Evolutionary conservation across 2,888 invertebrate genomes (phyloP).

Genomic region (Brenthis ino): DNA sequence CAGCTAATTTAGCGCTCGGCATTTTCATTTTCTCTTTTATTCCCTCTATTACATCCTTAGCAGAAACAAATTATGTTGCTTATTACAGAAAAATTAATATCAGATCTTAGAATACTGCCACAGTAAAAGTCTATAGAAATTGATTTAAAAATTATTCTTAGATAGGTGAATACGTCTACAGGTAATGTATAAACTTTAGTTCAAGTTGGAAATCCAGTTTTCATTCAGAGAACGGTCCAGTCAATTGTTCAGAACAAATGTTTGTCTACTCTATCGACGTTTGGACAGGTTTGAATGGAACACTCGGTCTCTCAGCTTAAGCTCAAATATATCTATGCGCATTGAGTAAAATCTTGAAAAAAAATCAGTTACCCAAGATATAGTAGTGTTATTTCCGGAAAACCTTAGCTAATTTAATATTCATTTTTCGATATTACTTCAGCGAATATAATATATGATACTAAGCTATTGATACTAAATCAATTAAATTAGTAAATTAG

Average conservation of each 20-base stretch:
- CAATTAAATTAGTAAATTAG: too few species aligned
- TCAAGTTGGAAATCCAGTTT: slow-evolving; percentile 39
- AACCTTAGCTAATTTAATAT: background rate
- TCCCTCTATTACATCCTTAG: slow-evolving; percentile 19
- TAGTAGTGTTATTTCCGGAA: background rate
- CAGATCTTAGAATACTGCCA: too few species aligned
- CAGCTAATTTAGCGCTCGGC: slow-evolving; percentile 44
- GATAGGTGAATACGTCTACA: slow-evolving; percentile 1
- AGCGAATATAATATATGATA: too few species aligned
- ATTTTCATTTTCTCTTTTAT: slow-evolving; percentile 30
- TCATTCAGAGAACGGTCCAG: slow-evolving; percentile 38
- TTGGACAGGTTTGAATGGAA: slow-evolving; percentile 43
- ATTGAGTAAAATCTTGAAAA: slow-evolving; percentile 12
- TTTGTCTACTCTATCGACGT: slow-evolving; percentile 44
- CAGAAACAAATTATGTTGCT: background rate
- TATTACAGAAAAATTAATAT: background rate
- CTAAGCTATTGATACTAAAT: too few species aligned
- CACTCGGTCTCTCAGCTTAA: slow-evolving; percentile 39
- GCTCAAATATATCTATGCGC: slow-evolving; percentile 38
- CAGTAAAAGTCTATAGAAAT: too few species aligned
- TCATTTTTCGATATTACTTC: too few species aligned
- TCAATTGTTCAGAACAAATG: slow-evolving; percentile 42
- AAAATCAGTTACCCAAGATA: slow-evolving; percentile 4
- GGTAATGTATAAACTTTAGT: slow-evolving; percentile 31
- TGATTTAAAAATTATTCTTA: background rate